Conservation (phyloP, 2,113 vertebrate species). For the Laterallus jamaicensis region DNA sequence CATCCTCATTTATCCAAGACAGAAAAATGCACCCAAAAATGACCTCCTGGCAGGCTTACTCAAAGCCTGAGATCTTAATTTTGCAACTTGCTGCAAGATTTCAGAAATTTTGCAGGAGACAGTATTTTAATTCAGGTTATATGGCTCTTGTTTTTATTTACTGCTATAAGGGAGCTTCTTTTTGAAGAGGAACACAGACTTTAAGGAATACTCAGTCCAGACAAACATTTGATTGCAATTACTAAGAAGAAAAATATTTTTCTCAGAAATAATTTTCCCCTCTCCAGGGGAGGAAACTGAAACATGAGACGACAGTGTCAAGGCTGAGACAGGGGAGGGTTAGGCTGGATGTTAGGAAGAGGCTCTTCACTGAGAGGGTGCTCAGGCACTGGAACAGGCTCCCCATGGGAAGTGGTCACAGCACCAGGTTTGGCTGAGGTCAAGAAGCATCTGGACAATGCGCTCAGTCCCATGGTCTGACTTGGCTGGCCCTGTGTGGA, state of each 20-base stretch:
- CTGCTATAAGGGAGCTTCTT: not conserved
- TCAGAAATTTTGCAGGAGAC: not conserved
- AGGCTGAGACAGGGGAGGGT: not conserved
- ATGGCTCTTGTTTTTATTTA: not conserved
- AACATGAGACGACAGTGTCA: not conserved
- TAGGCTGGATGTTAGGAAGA: too few species aligned
- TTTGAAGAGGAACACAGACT: not conserved
- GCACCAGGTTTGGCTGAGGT: too few species aligned
- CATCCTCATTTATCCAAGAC: not conserved
- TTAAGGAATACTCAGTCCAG: not conserved
- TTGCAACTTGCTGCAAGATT: not conserved
- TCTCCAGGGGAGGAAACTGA: not conserved
- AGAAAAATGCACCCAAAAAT: not conserved
- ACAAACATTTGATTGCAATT: not conserved
- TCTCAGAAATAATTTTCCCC: not conserved
- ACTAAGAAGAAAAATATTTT: not conserved
- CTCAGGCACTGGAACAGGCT: too few species aligned
- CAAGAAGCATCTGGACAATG: too few species aligned
- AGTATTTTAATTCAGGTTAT: not conserved
- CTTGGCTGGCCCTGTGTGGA: too few species aligned
- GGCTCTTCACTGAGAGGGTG: too few species aligned
- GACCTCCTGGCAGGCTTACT: not conserved
- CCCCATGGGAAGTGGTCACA: too few species aligned
- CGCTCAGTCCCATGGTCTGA: too few species aligned
- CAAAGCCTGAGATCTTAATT: not conserved